Base-by-base conservation (phyloP, 2,797 vertebrate genomes). In the Adrianichthys oophorus region DNA sequence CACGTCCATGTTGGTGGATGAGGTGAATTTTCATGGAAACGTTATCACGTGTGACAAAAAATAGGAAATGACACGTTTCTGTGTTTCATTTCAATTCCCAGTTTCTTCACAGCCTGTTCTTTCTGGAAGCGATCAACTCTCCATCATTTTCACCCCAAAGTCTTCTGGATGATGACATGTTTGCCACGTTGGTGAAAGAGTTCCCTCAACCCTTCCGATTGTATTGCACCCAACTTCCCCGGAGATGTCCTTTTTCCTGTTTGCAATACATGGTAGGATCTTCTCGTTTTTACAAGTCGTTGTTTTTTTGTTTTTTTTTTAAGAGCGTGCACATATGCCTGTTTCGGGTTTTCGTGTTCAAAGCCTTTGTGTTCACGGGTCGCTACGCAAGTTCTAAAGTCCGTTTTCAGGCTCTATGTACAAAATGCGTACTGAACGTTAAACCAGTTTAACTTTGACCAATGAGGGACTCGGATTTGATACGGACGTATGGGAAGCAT, bases 151-250 rank as follows among this genome's bases (percentile, higher is more conserved):
- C 1, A 1, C 70, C 68, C 4, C 0, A 41, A 18, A 0, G 0
- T 0, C 18, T 74, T 19, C 0, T 65, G 15, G 4, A 24, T 24
- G 23, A 0, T 0, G 0, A 61, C 0, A 2, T 29, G 0, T 0
- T 51, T 0, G 0, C 16, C 0, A 0, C 0, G 0, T 4, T 74
- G 18, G 8, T 0, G 14, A 0, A 0, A 0, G 0, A 0, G 1
- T 56, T 13, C 52, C 72, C 72, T 2, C 0, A 0, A 0, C 56
- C 74, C 18, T 82, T 82, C 48, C 0, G 0, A 0, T 5, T 1
- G 1, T 82, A 21, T 41, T 45, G 16, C 4, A 32, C 29, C 52
- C 42, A 57, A 0, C 3, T 81, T 17, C 78, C 78, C n/a, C 43
- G 5, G 13, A 41, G 78, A 16, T 49, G 23, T 57, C 74, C 74